A percentile compares a stretch with the other conserved stretches of the same genome.
Evolutionary conservation across 1,140 invertebrate genomes (phyloP).

Genomic region (Pseudomyrmex pallidus): DNA sequence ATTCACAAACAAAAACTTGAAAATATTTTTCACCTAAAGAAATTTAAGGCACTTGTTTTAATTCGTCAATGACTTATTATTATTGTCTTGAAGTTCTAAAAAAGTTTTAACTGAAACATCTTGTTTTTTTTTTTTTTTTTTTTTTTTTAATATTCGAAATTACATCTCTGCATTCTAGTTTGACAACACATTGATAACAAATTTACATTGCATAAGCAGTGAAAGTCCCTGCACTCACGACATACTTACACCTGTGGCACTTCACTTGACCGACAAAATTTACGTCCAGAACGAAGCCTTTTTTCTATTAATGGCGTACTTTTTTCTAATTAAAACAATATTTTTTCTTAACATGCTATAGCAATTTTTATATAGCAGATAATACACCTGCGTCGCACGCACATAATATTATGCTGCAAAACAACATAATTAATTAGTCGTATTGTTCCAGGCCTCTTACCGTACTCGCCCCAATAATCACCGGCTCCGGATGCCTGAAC

Average conservation of each 20-base stretch:
- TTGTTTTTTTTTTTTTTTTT: no score
- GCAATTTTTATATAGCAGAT: background rate
- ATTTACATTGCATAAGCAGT: constrained; percentile 52
- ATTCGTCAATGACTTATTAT: no score
- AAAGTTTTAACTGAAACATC: no score
- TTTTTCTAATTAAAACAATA: background rate
- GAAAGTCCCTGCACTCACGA: constrained; percentile 54
- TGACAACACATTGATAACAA: constrained; percentile 13
- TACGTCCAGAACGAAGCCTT: no score
- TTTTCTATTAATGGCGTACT: background rate
- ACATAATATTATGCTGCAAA: background rate
- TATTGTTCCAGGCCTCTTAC: constrained; percentile 82
- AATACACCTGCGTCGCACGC: no score
- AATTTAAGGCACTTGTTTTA: no score
- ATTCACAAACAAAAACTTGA: no score
- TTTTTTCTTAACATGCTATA: background rate
- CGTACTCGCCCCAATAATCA: constrained; percentile 95
- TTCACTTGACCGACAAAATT: constrained; percentile 45
- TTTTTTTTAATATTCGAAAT: background rate
- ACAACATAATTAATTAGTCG: background rate
- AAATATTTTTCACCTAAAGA: no score
- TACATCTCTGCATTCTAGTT: background rate
- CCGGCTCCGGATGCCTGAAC: constrained; percentile 92
- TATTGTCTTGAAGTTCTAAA: no score
- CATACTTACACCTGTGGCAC: constrained; percentile 32